Evolutionary conservation across 2,888 invertebrate species (phyloP), one percentile per base, ranked within the genome.

Genomic region (Gryllus longicercus): DNA sequence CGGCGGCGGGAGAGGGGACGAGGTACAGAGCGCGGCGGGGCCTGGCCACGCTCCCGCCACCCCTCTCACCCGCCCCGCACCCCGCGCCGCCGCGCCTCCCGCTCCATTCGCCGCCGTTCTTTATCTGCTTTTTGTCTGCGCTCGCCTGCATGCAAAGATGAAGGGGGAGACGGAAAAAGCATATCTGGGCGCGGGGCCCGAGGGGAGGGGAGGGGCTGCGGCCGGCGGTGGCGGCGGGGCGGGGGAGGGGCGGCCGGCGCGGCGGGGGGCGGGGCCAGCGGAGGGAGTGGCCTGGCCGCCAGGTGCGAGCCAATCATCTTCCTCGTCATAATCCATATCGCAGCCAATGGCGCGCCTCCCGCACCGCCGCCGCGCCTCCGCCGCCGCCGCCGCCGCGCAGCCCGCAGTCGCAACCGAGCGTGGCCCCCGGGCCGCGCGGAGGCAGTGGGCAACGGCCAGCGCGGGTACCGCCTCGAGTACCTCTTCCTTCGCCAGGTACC

Each of bases 121-220:
- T 63, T n/a, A 63, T 63, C 63, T 63, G 63, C 63, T 63, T 63
- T 63, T 63, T 63, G 63, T 63, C n/a, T 63, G 63, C 63, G 63
- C 63, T 63, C 63, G n/a, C 38, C 63, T 63, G 63, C 63, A 63
- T 63, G 63, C 63, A 63, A 63, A 63, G 63, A 63, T 63, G 63
- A 63, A n/a, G 63, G n/a, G 63, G 63, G 63, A 63, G 63, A 63
- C 63, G 63, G 63, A 63, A 63, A n/a, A 14, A 63, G 63, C 63
- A n/a, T 18, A n/a, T 14, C n/a, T 14, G 63, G 14, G 16, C 16
- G 63, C 16, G n/a, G 63, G 63, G n/a, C 14, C 63, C 16, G 16
- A n/a, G 14, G 63, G n/a, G 63, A n/a, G 63, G n/a, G n/a, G n/a
- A 63, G n/a, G 12, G n/a, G 12, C 11, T 11, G 51, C 51, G 51